Evolutionary conservation across 2,888 invertebrate genomes (phyloP).

Genomic region (Taphrorychus bicolor): DNA sequence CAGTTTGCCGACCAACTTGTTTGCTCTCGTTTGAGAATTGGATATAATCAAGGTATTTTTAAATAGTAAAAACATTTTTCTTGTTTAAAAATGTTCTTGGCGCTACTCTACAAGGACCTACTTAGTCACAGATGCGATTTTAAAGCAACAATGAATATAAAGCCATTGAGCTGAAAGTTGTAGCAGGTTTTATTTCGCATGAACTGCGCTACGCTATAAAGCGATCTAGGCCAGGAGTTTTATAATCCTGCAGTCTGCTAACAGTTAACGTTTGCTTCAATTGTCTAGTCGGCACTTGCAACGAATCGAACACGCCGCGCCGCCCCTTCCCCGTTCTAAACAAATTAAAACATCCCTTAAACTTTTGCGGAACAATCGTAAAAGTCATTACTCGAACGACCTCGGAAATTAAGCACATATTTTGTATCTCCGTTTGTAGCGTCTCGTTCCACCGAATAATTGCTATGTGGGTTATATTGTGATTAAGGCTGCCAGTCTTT

Average conservation of each 20-base stretch:
- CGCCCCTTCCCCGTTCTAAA: background rate
- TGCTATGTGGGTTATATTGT: constrained; percentile 38
- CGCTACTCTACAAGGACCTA: no score
- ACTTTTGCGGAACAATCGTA: constrained; percentile 32
- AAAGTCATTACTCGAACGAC: constrained; percentile 35
- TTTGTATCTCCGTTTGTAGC: constrained; percentile 39
- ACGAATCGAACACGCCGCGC: no score
- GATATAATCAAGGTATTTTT: no score
- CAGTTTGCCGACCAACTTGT: no score
- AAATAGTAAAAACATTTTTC: no score
- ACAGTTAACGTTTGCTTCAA: background rate
- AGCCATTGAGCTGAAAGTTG: no score
- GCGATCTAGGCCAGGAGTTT: background rate
- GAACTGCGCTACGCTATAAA: background rate
- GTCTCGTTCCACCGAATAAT: constrained; percentile 36
- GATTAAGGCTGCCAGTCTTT: constrained; percentile 41
- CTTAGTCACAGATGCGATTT: no score
- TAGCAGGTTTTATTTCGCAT: no score
- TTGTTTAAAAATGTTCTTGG: no score
- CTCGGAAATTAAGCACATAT: constrained; percentile 37
- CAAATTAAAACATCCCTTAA: constrained; percentile 25
- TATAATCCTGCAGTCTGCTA: background rate
- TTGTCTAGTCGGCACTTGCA: background rate
- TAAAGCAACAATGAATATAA: no score
- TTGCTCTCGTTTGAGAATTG: no score